Evolutionary conservation across 2,797 vertebrate species (phyloP).

Genomic region (Pseudotriccus pelzelni): DNA sequence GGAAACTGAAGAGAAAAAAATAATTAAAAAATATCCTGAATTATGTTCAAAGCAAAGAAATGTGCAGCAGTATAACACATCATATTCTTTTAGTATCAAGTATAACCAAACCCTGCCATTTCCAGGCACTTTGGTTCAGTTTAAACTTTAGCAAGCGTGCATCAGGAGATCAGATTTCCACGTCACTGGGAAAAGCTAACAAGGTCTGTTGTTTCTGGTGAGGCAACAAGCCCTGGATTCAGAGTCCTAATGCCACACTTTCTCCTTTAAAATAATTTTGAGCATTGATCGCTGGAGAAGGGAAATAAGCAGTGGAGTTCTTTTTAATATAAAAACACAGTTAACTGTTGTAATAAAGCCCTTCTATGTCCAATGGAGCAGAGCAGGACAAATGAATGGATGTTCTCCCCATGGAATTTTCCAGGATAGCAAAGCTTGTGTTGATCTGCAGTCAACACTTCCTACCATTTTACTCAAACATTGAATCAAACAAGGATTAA

Average conservation of each 20-base stretch:
- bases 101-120: neutral
- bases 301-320: accelerated
- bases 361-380: neutral
- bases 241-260: neutral
- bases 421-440: neutral
- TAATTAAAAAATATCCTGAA: neutral
- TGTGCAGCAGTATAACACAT: neutral
- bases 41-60: neutral
- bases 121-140: neutral
- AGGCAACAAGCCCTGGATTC: neutral
- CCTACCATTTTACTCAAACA: slow-evolving; percentile 44
- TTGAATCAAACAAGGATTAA: slow-evolving; percentile 28
- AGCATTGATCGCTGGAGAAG: neutral
- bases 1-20: neutral
- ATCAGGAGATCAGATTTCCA: neutral
- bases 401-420: neutral
- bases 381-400: neutral
- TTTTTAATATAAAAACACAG: neutral
- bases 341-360: neutral
- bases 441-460: slow-evolving; percentile 43
- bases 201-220: neutral
- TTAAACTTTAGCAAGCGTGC: neutral
- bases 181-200: neutral
- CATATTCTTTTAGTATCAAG: neutral
- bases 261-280: neutral